Base-by-base conservation (phyloP, 2,113 vertebrate species). In the Crotalus viridis region DNA sequence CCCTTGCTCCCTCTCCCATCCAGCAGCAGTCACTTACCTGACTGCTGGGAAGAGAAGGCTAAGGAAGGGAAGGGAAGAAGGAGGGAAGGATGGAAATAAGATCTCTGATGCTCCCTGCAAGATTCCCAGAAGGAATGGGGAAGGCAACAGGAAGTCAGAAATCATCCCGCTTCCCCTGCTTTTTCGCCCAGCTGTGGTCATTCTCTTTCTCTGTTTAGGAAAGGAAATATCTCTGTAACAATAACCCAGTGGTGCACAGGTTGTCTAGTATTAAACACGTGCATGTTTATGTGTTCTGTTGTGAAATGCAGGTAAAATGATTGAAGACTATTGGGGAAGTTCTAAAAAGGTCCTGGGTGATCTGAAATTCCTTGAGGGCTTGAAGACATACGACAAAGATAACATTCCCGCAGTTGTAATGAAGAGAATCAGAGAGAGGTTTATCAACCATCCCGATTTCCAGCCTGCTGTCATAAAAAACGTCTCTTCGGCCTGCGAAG, bases 401-500 rank as follows among this genome's bases (percentile, higher is more conserved):
- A 99, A 98, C 61, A 99, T 99, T 92, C 97, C 98, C 33, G 55
- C 96, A 0, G 0, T 95, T 3, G 28, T 97, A 96, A 99, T 99
- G 96, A 99, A 99, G 93, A 98, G 97, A 93, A 99, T 99, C 93
- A 96, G 98, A 93, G 99, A 99, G 15, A 98, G 96, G 88, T 99
- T 98, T 93, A 98, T 99, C 0, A 96, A 98, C 64, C 97, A 99
- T 87, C 97, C 98, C 0, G 98, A 99, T 12, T 99, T 99, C 94
- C 98, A 98, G 94, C 99, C 98, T 0, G 95, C 97, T 4, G 96
- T 98, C 0, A 99, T 99, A 28, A 99, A 99, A 95, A 99, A 98
- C 0, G 98, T 99, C 9, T 99, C 99, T 0, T 99, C 99, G 0
- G 99, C 99, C 90, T 99, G 99, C 15, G 98, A 99, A 93, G 99